These are phyloP conservation scores for Heliconius hermathena DNA, from an alignment of 1,140 invertebrate species.

Conservation along the genomic window DNA sequence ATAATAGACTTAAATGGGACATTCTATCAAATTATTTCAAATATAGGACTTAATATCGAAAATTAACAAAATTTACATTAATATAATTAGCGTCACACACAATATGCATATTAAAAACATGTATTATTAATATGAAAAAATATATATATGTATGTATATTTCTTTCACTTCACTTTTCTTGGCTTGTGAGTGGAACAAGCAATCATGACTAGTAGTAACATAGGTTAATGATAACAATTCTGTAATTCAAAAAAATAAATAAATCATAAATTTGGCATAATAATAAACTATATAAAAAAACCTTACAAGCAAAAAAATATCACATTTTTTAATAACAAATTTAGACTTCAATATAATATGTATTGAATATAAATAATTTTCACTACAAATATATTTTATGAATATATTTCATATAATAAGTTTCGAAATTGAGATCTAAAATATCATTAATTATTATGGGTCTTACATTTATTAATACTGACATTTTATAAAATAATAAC, in stretches of 20 bases:
- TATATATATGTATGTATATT: too few relatives aligned
- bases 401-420: neutral
- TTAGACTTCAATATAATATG: neutral
- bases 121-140: neutral
- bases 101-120: neutral
- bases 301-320: constrained; percentile 16
- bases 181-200: constrained; percentile 8
- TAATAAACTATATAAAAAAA: constrained; percentile 15
- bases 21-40: neutral
- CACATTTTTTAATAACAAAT: constrained; percentile 20
- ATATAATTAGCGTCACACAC: neutral
- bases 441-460: constrained; percentile 7
- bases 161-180: neutral
- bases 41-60: neutral
- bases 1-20: neutral
- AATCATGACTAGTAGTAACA: constrained; percentile 27
- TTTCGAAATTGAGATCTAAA: constrained; percentile 19
- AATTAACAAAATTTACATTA: neutral
- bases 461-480: constrained; percentile 29
- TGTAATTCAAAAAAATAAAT: neutral
- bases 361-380: constrained; percentile 4
- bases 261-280: constrained; percentile 8
- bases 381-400: neutral
- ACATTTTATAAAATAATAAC: constrained; percentile 25
- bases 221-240: neutral